Conservation (phyloP, 2,797 vertebrate species). For the Trachurus trachurus region DNA sequence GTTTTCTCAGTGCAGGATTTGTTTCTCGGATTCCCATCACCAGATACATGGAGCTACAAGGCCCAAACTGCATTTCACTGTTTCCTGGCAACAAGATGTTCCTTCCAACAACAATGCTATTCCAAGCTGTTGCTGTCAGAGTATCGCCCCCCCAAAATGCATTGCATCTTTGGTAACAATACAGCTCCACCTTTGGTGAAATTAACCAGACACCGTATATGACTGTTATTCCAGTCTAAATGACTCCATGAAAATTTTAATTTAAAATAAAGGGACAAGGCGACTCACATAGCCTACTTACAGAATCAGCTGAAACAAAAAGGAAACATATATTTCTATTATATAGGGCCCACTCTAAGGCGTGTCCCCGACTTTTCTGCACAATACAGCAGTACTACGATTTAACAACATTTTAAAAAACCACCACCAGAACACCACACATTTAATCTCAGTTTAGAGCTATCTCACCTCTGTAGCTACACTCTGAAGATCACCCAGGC, state of each 20-base stretch:
- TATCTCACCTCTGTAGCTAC: too few species aligned
- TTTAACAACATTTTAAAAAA: too few species aligned
- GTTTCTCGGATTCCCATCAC: not conserved
- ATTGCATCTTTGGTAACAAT: not conserved
- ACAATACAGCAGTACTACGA: too few species aligned
- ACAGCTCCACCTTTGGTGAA: not conserved
- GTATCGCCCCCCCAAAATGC: not conserved
- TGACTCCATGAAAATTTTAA: not conserved
- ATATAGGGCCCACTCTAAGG: too few species aligned
- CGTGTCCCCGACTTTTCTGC: too few species aligned
- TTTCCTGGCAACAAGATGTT: slow-evolving; percentile 21
- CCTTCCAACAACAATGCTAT: slow-evolving; percentile 3
- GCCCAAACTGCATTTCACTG: not conserved
- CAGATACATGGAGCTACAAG: not conserved
- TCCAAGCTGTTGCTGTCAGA: not conserved
- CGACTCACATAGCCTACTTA: too few species aligned
- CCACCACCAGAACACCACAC: too few species aligned
- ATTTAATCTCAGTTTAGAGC: too few species aligned
- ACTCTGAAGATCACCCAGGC: too few species aligned
- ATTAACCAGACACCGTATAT: not conserved
- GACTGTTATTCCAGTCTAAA: not conserved
- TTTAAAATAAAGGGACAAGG: too few species aligned
- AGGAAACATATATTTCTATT: too few species aligned
- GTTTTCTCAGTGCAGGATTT: not conserved
- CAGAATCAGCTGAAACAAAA: too few species aligned